phyloP scores from a whole-genome alignment of 2,113 vertebrate genomes.

The Hippoglossus stenolepis region DNA sequence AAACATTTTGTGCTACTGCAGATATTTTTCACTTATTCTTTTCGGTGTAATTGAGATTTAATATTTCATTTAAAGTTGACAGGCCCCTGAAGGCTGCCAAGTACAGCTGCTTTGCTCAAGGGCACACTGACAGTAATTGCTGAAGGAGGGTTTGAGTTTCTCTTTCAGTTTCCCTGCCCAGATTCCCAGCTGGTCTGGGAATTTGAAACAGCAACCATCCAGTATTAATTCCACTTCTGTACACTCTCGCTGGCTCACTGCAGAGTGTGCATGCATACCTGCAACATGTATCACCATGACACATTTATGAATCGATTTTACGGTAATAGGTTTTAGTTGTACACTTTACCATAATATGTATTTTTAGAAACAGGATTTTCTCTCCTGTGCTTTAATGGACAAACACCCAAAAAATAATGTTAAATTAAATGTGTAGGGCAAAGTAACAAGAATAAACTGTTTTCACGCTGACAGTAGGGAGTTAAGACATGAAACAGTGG shows the following conservation, averaged over 20 bases:
- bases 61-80: constrained; percentile 32
- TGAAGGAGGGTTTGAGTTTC: constrained; percentile 34
- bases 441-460: background rate
- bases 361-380: constrained; percentile 18
- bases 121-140: constrained; percentile 45
- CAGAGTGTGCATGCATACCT: background rate
- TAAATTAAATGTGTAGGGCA: background rate
- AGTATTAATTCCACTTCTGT: constrained; percentile 48
- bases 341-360: background rate
- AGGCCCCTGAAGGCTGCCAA: background rate
- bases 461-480: background rate
- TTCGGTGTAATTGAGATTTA: constrained; percentile 16
- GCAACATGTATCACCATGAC: constrained; percentile 2
- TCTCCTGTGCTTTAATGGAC: background rate
- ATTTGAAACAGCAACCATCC: constrained; percentile 52
- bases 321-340: background rate
- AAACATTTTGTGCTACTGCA: background rate
- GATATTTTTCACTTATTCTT: background rate
- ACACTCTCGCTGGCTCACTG: constrained; percentile 20
- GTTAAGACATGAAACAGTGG: constrained; percentile 6
- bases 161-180: constrained; percentile 15
- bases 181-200: constrained; percentile 57
- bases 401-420: background rate
- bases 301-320: constrained; percentile 2
- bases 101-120: constrained; percentile 56